phyloP scores from a whole-genome alignment of 2,113 vertebrate species.

The Apodemus speciosus region DNA sequence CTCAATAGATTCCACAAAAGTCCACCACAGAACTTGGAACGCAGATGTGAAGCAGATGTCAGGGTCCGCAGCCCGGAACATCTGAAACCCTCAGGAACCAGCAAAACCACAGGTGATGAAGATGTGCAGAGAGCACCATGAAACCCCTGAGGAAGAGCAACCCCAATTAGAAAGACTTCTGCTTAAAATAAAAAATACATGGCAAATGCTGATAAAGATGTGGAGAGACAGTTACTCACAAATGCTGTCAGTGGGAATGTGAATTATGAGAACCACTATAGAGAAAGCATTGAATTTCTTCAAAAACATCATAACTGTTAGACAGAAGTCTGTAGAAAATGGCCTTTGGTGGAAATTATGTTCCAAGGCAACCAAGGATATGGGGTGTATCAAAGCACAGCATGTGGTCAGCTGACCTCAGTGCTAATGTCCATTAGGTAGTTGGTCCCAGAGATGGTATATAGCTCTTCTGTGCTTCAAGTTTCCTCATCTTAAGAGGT shows the following conservation, averaged over 20 bases:
- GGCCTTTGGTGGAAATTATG: background rate
- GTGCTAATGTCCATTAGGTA: background rate
- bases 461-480: background rate
- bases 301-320: background rate
- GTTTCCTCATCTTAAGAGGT: background rate
- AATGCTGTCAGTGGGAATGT: background rate
- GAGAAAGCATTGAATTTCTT: background rate
- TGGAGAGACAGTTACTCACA: background rate
- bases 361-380: background rate
- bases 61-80: background rate
- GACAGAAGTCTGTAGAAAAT: background rate
- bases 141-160: background rate
- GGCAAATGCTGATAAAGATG: background rate
- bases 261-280: background rate
- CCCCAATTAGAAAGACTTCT: background rate
- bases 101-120: background rate
- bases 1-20: background rate
- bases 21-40: background rate
- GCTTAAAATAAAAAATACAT: background rate
- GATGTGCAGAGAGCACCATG: background rate
- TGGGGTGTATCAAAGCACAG: background rate
- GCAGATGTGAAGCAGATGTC: background rate
- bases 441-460: background rate
- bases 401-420: background rate
- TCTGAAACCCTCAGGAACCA: background rate